Conservation (phyloP, 2,113 vertebrate species). For the Burhinus oedicnemus region DNA sequence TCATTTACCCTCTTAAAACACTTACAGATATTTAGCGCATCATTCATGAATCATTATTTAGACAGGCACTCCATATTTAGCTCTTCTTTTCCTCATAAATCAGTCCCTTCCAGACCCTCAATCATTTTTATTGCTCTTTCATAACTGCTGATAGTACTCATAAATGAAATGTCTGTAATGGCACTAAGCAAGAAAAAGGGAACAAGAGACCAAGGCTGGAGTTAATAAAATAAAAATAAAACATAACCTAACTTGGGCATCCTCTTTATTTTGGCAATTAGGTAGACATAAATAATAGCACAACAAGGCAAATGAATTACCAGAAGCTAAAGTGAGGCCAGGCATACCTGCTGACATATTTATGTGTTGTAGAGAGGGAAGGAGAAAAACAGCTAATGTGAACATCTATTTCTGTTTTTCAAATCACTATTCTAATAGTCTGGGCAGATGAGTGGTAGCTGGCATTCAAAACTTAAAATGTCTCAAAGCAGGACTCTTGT, state of each 20-base stretch:
- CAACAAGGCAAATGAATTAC: not conserved
- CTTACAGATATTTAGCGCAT: not conserved
- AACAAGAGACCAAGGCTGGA: conserved; percentile 3
- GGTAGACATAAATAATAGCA: conserved; percentile 31
- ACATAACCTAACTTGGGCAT: not conserved
- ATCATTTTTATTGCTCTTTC: conserved; percentile 57
- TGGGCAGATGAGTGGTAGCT: not conserved
- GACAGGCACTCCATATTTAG: conserved; percentile 32
- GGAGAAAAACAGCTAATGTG: not conserved
- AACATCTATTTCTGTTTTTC: not conserved
- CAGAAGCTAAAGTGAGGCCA: not conserved
- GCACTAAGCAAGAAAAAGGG: conserved; percentile 24
- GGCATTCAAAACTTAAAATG: not conserved
- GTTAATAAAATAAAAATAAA: conserved; percentile 49
- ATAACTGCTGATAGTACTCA: conserved; percentile 35
- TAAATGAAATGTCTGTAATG: conserved; percentile 43
- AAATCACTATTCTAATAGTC: not conserved
- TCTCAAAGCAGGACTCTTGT: not conserved
- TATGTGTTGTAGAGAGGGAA: not conserved
- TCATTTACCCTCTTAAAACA: conserved; percentile 19
- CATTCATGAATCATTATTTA: conserved; percentile 35
- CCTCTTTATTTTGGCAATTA: conserved; percentile 13
- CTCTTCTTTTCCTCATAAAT: conserved; percentile 51
- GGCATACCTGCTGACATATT: not conserved
- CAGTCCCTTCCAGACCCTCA: conserved; percentile 4